A percentile compares a stretch with the other conserved stretches of the same genome.
Evolutionary conservation across 1,140 invertebrate species (phyloP).

Genomic region (Drosophila takahashii): DNA sequence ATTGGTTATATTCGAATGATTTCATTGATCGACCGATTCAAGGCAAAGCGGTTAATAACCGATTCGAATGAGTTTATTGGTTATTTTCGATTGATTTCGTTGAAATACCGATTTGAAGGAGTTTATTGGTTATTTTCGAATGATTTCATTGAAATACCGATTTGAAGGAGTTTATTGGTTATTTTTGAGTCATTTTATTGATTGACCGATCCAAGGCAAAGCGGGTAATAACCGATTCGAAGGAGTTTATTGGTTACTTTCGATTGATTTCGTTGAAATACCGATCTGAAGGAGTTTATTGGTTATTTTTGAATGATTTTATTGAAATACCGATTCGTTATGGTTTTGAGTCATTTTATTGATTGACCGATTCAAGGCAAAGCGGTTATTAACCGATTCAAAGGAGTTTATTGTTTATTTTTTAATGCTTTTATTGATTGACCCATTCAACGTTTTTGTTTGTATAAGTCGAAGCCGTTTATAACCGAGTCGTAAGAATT

Average conservation of each 20-base stretch:
- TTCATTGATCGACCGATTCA: neutral
- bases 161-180: neutral
- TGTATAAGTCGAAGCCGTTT: too few relatives aligned
- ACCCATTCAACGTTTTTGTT: too few relatives aligned
- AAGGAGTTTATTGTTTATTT: too few relatives aligned
- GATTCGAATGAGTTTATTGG: neutral
- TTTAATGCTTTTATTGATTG: too few relatives aligned
- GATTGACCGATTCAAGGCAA: too few relatives aligned
- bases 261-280: neutral
- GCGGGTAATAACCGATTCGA: conserved; percentile 2
- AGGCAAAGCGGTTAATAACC: conserved; percentile 6
- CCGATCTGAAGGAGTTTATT: neutral
- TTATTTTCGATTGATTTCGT: neutral
- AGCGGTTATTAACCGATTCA: too few relatives aligned
- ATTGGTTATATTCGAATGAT: conserved; percentile 4
- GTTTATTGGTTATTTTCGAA: conserved; percentile 3
- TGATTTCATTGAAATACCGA: neutral
- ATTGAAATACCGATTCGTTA: too few relatives aligned
- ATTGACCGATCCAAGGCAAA: neutral
- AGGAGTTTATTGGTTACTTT: neutral
- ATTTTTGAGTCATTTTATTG: neutral
- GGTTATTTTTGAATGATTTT: neutral
- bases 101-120: neutral
- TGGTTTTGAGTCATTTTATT: too few relatives aligned
- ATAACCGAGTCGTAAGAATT: too few relatives aligned